Conservation (phyloP, 53 echinoderm and acorn worm species). For the Holothuria leucospilota region DNA sequence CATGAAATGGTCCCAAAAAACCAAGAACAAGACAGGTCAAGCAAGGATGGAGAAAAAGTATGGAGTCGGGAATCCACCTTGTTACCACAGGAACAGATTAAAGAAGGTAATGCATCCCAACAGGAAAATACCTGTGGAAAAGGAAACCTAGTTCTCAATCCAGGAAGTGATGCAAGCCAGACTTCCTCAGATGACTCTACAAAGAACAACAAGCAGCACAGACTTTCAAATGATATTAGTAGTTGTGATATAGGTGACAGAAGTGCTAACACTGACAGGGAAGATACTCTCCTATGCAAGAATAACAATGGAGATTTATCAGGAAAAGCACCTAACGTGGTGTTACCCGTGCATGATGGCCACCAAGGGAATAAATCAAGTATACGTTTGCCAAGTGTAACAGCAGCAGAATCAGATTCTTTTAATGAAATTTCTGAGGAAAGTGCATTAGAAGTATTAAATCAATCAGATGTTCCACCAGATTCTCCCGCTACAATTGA, state of each 20-base stretch:
- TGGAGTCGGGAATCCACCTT: constrained; percentile 21
- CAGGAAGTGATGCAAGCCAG: constrained; percentile 32
- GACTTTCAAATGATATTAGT: not conserved
- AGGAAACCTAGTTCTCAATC: constrained; percentile 32
- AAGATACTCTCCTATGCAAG: not conserved
- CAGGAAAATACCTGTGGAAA: constrained; percentile 17
- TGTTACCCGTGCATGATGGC: not conserved
- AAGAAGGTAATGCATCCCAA: not conserved
- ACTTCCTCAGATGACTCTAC: not conserved
- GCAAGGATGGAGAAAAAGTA: not conserved
- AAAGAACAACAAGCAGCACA: not conserved
- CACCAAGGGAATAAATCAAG: not conserved
- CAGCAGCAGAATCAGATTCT: not conserved
- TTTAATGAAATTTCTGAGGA: constrained; percentile 11
- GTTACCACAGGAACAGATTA: not conserved
- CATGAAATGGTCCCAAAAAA: constrained; percentile 3
- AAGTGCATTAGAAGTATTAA: constrained; percentile 8
- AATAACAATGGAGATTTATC: constrained; percentile 31
- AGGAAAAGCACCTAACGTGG: not conserved
- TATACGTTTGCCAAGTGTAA: not conserved
- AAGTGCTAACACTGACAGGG: not conserved
- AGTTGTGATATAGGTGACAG: not conserved
- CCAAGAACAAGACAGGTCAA: not conserved
- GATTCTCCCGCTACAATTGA: constrained; percentile 66
- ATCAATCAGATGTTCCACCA: not conserved